Percentiles rank a stretch among this genome's conserved stretches.
phyloP scores from a whole-genome alignment of 2,113 vertebrate genomes.

The Mystacornis crossleyi region DNA sequence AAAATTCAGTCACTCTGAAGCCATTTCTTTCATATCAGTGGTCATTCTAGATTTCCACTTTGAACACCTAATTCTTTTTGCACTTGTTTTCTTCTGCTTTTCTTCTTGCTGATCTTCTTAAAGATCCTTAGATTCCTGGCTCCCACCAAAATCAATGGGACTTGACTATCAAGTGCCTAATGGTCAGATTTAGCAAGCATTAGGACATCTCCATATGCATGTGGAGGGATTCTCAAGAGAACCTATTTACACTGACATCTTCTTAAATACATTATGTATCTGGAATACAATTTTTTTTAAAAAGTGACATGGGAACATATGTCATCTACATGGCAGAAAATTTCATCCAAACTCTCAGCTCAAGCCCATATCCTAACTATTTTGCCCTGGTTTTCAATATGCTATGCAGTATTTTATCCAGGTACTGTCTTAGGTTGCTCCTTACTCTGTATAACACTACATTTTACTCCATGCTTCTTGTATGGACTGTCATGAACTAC shows the following conservation, averaged over 20 bases:
- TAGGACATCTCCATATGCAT: neutral
- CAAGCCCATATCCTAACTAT: neutral
- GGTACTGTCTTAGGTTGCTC: neutral
- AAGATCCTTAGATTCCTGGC: neutral
- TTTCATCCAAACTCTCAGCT: neutral
- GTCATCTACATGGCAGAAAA: neutral
- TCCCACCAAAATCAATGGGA: neutral
- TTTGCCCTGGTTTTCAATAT: neutral
- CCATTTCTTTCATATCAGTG: neutral
- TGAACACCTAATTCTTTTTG: neutral
- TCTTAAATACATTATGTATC: neutral
- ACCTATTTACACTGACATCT: neutral
- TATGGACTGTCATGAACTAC: neutral
- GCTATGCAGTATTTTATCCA: neutral
- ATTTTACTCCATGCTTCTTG: neutral
- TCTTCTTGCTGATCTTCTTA: neutral
- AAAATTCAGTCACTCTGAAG: neutral
- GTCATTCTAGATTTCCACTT: neutral
- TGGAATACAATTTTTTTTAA: neutral
- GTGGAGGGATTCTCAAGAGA: neutral
- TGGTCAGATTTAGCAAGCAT: neutral
- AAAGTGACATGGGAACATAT: neutral
- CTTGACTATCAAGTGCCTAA: neutral
- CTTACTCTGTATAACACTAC: neutral
- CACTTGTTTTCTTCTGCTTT: neutral